Evolutionary conservation across 2,113 vertebrate genomes (phyloP).

Genomic region (Chamaea fasciata): DNA sequence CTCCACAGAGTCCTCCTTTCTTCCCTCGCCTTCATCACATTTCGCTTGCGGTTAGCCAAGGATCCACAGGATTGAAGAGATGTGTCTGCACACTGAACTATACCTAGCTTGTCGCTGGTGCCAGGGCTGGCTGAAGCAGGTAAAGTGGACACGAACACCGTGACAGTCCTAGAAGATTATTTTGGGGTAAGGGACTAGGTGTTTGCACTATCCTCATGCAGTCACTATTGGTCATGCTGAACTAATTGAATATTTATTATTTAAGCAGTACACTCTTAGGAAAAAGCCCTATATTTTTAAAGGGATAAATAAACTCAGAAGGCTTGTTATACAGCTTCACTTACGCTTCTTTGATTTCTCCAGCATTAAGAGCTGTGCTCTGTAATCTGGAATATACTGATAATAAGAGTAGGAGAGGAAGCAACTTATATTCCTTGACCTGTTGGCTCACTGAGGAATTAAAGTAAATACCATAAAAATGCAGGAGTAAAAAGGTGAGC

Average conservation of each 20-base stretch:
- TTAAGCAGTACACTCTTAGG: neutral
- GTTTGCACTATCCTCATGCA: neutral
- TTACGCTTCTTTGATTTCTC: neutral
- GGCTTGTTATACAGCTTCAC: neutral
- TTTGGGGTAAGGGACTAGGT: neutral
- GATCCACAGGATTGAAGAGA: too few species aligned
- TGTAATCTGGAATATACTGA: neutral
- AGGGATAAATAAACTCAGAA: neutral
- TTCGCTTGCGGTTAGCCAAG: too few species aligned
- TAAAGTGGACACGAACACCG: too few species aligned
- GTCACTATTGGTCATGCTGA: neutral
- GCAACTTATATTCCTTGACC: neutral
- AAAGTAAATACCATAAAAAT: neutral
- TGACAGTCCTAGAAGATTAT: neutral
- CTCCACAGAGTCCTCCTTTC: too few species aligned
- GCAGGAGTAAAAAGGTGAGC: neutral
- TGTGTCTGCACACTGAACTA: too few species aligned
- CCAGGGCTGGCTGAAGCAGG: too few species aligned
- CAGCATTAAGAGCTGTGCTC: rapidly evolving
- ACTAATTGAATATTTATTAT: neutral
- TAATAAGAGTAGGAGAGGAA: neutral
- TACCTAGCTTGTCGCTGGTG: too few species aligned
- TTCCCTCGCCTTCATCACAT: too few species aligned
- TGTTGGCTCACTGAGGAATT: neutral
- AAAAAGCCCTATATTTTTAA: neutral